These are phyloP conservation scores for Stenichneumon culpator DNA, from an alignment of 2,888 invertebrate genomes.

Conservation along the genomic window DNA sequence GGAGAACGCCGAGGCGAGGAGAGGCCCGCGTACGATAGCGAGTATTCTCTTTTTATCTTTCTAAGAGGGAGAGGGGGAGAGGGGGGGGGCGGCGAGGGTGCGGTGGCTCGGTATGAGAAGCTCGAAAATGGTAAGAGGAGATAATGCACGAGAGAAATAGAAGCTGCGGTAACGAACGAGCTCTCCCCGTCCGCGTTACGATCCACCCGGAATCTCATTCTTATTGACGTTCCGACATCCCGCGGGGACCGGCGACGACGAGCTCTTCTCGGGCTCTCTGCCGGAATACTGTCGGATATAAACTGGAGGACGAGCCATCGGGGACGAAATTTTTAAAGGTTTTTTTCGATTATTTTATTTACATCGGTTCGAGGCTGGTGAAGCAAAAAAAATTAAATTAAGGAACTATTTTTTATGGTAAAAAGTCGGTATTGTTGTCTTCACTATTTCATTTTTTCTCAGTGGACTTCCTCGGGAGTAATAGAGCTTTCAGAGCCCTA, in stretches of 20 bases:
- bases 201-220: conserved; percentile 74
- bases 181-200: conserved; percentile 73
- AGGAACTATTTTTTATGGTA: no score
- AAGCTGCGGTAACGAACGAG: conserved; percentile 72
- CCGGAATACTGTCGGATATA: conserved; percentile 53
- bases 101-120: conserved; percentile 71
- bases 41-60: conserved; percentile 26
- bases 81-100: conserved; percentile 73
- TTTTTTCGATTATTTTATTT: conserved; percentile 38
- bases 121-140: conserved; percentile 17
- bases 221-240: conserved; percentile 73
- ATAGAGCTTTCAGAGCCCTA: no score
- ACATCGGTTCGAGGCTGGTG: neutral
- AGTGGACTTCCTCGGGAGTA: no score
- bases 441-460: no score
- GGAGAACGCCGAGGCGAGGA: conserved; percentile 66
- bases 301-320: neutral
- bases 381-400: no score
- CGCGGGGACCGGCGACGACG: conserved; percentile 70
- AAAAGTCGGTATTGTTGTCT: no score
- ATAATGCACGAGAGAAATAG: conserved; percentile 18
- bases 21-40: conserved; percentile 34
- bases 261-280: conserved; percentile 45
- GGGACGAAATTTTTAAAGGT: conserved; percentile 25
- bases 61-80: neutral